Conservation (phyloP, 1,140 invertebrate genomes). For the Drosophila pruinosa region DNA sequence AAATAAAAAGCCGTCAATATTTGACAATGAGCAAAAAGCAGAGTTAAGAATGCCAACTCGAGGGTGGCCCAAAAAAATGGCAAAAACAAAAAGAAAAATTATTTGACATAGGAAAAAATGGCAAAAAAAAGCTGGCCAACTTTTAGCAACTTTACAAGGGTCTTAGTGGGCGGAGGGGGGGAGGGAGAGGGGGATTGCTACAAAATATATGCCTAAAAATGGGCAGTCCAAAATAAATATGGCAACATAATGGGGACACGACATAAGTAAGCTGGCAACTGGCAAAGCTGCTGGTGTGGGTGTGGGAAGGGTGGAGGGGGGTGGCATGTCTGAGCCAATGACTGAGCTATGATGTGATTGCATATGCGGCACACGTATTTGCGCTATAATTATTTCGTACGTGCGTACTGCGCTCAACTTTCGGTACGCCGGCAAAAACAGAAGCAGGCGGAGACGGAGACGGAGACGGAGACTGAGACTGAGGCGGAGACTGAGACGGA, state of each 20-base stretch:
- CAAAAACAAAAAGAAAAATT: conserved; percentile 9
- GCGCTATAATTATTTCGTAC: conserved; percentile 80
- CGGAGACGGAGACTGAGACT: neutral
- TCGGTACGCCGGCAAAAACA: conserved; percentile 15
- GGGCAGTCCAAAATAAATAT: conserved; percentile 62
- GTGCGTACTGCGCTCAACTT: conserved; percentile 58
- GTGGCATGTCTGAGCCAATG: neutral
- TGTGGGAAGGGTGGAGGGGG: neutral
- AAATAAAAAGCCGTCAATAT: conserved; percentile 53
- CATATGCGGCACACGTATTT: conserved; percentile 71
- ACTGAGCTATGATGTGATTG: conserved; percentile 40
- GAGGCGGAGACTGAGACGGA: neutral
- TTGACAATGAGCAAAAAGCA: conserved; percentile 28
- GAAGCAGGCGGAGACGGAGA: neutral
- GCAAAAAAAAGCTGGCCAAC: conserved; percentile 27
- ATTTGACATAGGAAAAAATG: conserved; percentile 37
- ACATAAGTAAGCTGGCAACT: neutral
- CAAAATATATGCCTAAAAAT: conserved; percentile 66
- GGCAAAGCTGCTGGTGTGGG: neutral
- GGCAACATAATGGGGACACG: conserved; percentile 51
- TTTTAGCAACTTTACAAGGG: conserved; percentile 39
- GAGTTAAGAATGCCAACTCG: conserved; percentile 13
- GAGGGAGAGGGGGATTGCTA: neutral
- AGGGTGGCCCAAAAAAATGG: conserved; percentile 10
- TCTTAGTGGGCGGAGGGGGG: too few species aligned